phyloP scores from a whole-genome alignment of 2,797 vertebrate species.

The Pseudocheirus occidentalis region DNA sequence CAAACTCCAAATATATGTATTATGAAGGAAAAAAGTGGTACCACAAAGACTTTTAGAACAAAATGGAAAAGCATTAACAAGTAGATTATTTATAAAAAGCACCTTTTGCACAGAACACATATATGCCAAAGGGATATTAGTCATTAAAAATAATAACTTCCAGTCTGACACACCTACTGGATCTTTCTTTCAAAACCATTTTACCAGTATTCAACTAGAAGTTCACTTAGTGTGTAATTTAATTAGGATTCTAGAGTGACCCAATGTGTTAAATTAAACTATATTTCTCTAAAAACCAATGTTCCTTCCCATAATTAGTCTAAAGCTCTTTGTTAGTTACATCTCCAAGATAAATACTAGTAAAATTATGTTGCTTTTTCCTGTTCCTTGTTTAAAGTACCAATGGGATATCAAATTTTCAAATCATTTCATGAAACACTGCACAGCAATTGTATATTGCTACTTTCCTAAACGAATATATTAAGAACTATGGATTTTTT shows the following conservation, averaged over 20 bases:
- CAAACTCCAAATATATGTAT: not conserved
- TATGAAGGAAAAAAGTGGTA: not conserved
- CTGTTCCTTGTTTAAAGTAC: slow-evolving; percentile 3
- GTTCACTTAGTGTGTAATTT: not conserved
- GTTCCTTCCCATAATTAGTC: slow-evolving; percentile 32
- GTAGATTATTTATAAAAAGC: not conserved
- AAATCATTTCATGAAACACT: not conserved
- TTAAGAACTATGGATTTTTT: not conserved
- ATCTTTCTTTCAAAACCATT: slow-evolving; percentile 29
- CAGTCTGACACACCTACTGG: not conserved
- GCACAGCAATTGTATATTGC: not conserved
- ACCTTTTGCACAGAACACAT: not conserved
- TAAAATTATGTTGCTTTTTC: slow-evolving; percentile 18
- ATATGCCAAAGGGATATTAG: slow-evolving; percentile 1
- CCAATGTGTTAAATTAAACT: not conserved
- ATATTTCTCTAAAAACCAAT: slow-evolving; percentile 9
- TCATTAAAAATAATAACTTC: slow-evolving; percentile 35
- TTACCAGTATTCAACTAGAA: slow-evolving; percentile 6
- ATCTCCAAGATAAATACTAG: slow-evolving; percentile 46
- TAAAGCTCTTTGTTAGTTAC: slow-evolving; percentile 42
- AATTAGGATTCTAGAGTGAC: slow-evolving; percentile 26
- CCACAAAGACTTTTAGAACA: not conserved
- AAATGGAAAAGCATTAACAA: not conserved
- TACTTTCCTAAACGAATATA: slow-evolving; percentile 1
- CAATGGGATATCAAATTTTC: slow-evolving; percentile 31